Evolutionary conservation across 2,797 vertebrate species (phyloP), one percentile per base, ranked within the genome.

Genomic region (Gobionotothen gibberifrons): DNA sequence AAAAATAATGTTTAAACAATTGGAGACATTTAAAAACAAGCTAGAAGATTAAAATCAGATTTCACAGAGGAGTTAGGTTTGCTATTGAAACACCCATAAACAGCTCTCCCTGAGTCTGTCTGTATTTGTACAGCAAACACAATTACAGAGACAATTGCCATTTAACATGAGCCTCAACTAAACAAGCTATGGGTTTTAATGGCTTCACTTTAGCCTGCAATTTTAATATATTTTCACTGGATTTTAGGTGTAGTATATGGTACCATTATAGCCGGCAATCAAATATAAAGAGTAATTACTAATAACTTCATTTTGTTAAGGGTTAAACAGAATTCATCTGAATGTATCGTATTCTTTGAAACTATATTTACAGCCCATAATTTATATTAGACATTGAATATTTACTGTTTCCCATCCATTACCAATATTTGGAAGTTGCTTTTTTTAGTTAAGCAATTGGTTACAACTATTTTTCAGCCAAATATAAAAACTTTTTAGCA

Each of bases 1-100:
- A 46, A 42, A 83, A 81, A 79, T 61, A 57, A 78, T 74, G 74
- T 86, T 78, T 74, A 65, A 78, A 76, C 54, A 85, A 64, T 53
- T 40, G 44, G 64, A 68, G 52, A 67, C 52, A 21, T 78, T 86
- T 72, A 58, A 61, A 36, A 76, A 74, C 64, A 66, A 71, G 55
- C 40, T 47, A 22, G 1, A 9, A 65, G 84, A 89, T 82, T 78
- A 47, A 46, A 74, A 82, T 83, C 57, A 40, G 65, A 79, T 70
- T 83, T 83, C 16, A 75, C 69, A 47, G 69, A 36, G 4, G n/a
- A 67, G 43, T 77, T 47, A 32, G 4, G 32, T 70, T 67, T 60
- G 56, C 61, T 39, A 39, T 76, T 74, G 54, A 85, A 85, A 69
- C 72, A 39, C 39, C 57, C 70, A 60, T 51, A 59, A 84, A 80